Evolutionary conservation across 2,113 vertebrate genomes (phyloP).

Genomic region (Saguinus imperator): DNA sequence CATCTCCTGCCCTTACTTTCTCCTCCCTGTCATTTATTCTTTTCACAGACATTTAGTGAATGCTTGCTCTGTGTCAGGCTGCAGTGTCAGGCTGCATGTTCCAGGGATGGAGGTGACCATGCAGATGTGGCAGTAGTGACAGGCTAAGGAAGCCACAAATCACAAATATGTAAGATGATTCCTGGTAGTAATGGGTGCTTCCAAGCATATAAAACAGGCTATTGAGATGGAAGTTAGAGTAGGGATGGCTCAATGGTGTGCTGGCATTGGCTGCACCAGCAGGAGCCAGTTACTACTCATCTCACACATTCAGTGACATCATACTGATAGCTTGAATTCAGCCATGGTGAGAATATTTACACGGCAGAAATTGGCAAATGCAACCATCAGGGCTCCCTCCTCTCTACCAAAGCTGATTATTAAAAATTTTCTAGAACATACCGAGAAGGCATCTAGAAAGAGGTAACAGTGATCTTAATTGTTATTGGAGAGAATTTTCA

Average conservation of each 20-base stretch:
- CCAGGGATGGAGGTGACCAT: accelerated
- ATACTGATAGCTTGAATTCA: neutral
- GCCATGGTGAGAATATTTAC: no score
- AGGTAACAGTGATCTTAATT: neutral
- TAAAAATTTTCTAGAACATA: neutral
- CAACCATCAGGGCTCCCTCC: neutral
- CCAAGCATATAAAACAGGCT: no score
- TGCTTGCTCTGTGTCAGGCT: neutral
- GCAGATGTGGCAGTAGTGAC: accelerated
- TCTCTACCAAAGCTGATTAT: neutral
- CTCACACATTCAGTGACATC: neutral
- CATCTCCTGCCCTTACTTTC: neutral
- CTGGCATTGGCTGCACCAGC: neutral
- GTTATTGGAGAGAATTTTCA: neutral
- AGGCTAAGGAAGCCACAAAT: neutral
- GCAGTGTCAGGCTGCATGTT: accelerated
- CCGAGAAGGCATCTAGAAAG: neutral
- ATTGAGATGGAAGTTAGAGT: neutral
- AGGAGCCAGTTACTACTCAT: no score
- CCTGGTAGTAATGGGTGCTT: neutral
- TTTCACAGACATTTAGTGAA: neutral
- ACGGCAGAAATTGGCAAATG: neutral
- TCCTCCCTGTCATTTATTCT: neutral
- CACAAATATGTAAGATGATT: neutral
- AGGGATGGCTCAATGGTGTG: accelerated